These are phyloP conservation scores for Pygmarrhopalites habei DNA, from an alignment of 1,140 invertebrate genomes.

Conservation along the genomic window DNA sequence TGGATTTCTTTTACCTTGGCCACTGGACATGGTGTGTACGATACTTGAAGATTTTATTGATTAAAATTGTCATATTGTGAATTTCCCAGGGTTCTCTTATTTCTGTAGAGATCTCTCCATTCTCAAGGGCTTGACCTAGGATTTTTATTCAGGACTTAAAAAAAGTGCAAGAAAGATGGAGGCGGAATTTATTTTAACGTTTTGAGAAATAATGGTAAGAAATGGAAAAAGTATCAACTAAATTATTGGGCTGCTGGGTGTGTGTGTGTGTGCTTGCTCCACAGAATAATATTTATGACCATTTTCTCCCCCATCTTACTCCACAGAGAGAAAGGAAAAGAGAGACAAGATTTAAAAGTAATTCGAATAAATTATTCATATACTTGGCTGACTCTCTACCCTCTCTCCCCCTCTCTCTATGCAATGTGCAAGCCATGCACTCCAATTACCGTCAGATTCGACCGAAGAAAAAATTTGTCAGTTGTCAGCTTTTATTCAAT, in stretches of 20 bases:
- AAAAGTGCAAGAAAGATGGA: not conserved
- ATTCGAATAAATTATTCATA: not conserved
- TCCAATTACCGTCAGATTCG: not conserved
- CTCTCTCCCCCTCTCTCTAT: not conserved
- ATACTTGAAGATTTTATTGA: not conserved
- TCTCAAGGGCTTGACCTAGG: not conserved
- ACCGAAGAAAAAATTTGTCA: constrained; percentile 3
- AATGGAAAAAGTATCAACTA: not conserved
- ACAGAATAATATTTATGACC: not conserved
- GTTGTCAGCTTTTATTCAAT: not conserved
- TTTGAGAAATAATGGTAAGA: not conserved
- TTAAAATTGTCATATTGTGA: not conserved
- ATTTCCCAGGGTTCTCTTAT: not conserved
- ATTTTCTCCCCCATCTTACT: not conserved
- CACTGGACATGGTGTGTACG: too few relatives aligned
- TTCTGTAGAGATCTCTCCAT: not conserved
- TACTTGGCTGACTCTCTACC: not conserved
- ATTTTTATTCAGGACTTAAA: not conserved
- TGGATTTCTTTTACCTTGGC: not conserved
- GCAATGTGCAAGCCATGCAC: not conserved
- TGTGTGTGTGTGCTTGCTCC: not conserved
- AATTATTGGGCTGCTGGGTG: not conserved
- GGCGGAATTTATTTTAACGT: not conserved
- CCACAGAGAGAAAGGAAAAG: not conserved
- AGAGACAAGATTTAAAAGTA: not conserved